Conservation (phyloP, 2,888 invertebrate species). For the Dryobotodes eremita region DNA sequence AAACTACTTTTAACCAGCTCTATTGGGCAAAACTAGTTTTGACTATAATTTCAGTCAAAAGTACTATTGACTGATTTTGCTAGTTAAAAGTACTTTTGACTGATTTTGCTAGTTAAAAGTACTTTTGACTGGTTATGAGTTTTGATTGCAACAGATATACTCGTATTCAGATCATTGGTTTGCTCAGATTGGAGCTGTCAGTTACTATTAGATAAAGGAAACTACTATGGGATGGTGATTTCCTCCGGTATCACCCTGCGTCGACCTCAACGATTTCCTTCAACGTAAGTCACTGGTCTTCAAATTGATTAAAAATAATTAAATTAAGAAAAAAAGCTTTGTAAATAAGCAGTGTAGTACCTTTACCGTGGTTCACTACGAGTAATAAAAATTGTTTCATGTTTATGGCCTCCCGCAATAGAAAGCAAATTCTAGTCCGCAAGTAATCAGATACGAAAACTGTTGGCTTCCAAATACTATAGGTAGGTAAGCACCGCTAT, state of each 20-base stretch:
- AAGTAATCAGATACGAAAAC: slow-evolving; percentile 8
- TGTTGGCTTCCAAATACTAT: neutral
- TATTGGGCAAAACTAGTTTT: no score
- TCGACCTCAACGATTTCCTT: neutral
- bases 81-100: no score
- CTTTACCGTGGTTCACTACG: neutral
- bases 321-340: no score
- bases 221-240: neutral
- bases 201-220: neutral
- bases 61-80: no score
- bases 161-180: neutral
- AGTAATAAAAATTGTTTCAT: slow-evolving; percentile 17
- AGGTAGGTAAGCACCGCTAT: no score
- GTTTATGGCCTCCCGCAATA: slow-evolving; percentile 35
- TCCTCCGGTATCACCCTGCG: neutral
- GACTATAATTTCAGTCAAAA: no score
- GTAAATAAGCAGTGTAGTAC: neutral
- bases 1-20: no score
- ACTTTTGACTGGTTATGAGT: no score
- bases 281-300: neutral
- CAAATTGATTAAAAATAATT: neutral
- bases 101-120: no score
- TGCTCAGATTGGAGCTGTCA: neutral
- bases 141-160: no score
- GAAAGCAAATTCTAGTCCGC: slow-evolving; percentile 5